Base-by-base conservation (phyloP, 2,888 invertebrate species). In the Drosophila colorata region DNA sequence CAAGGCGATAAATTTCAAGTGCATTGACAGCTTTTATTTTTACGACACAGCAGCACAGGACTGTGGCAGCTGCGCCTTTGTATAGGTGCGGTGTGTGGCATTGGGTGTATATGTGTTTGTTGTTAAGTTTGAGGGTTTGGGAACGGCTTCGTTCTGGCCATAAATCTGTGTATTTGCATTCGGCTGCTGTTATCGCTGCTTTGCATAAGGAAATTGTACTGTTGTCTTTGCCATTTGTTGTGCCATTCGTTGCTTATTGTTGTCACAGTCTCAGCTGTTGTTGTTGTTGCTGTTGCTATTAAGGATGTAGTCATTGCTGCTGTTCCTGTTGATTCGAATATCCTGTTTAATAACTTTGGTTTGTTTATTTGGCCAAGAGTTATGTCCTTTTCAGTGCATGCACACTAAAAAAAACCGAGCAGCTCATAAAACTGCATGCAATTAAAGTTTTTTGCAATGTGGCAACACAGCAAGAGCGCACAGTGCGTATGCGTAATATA, bases 181-280 rank as follows among this genome's bases (percentile, higher is more conserved):
- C 83, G 80, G 86, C 80, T 84, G 68, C 78, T 82, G 75, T 86
- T 87, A 86, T 84, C 84, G 68, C 69, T 69, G 75, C 83, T 85
- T 87, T 86, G 88, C 84, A 84, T 87, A 88, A 88, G 88, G 84
- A 85, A 85, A 85, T 85, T 85, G 83, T 86, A 51, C 88, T 82
- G 75, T 75, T 86, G 80, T 80, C 77, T 82, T 82, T 77, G 60
- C 63, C 57, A 65, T 79, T 80, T 69, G 67, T 78, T 74, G 63
- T 71, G 58, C 59, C 72, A 63, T 64, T 75, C 67, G 71, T 71
- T 83, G 67, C 71, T 66, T 58, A 77, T 71, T 80, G 80, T 73
- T 84, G 81, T 68, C 69, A 63, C 63, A 80, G 59, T 56, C 66
- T 51, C 60, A 55, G 37, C 38, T 37, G 47, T 47, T 57, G 52